Evolutionary conservation across 1,140 invertebrate species (phyloP).

Genomic region (Bombus turneri): DNA sequence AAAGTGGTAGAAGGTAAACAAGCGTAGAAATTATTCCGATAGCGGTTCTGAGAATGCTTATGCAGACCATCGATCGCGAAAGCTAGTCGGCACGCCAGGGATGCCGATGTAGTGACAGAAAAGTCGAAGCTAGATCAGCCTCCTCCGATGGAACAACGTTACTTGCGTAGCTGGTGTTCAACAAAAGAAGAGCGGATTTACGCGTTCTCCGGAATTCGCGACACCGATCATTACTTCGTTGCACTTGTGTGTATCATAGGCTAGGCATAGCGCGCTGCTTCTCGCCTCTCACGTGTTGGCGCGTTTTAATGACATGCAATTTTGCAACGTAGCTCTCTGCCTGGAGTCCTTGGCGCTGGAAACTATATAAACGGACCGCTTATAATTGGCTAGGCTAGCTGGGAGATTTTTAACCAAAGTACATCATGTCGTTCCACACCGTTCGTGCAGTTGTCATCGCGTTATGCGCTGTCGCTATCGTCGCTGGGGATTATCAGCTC

Average conservation of each 20-base stretch:
- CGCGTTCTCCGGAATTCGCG: slow-evolving; percentile 38
- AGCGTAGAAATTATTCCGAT: slow-evolving; percentile 37
- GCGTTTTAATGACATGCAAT: slow-evolving; percentile 81
- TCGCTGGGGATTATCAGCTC: slow-evolving; percentile 67
- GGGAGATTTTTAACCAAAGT: slow-evolving; percentile 68
- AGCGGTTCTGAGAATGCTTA: slow-evolving; percentile 25
- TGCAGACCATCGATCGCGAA: slow-evolving; percentile 5
- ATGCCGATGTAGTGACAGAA: slow-evolving; percentile 60
- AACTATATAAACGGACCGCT: slow-evolving; percentile 81
- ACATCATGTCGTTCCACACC: slow-evolving; percentile 58
- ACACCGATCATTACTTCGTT: background rate
- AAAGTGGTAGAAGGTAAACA: slow-evolving; percentile 42
- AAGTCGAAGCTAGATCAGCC: slow-evolving; percentile 6
- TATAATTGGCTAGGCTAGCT: slow-evolving; percentile 73
- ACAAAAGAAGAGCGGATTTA: slow-evolving; percentile 52
- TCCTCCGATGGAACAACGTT: background rate
- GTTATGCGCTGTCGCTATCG: slow-evolving; percentile 51
- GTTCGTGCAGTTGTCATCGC: slow-evolving; percentile 63
- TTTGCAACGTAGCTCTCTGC: slow-evolving; percentile 78
- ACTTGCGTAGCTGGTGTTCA: no score
- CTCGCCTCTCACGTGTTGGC: slow-evolving; percentile 67
- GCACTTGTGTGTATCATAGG: background rate
- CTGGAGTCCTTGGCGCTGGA: slow-evolving; percentile 79
- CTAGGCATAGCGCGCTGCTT: slow-evolving; percentile 12
- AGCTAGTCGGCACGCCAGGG: slow-evolving; percentile 26